phyloP scores from a whole-genome alignment of 2,797 vertebrate genomes.

The Myotis daubentonii region DNA sequence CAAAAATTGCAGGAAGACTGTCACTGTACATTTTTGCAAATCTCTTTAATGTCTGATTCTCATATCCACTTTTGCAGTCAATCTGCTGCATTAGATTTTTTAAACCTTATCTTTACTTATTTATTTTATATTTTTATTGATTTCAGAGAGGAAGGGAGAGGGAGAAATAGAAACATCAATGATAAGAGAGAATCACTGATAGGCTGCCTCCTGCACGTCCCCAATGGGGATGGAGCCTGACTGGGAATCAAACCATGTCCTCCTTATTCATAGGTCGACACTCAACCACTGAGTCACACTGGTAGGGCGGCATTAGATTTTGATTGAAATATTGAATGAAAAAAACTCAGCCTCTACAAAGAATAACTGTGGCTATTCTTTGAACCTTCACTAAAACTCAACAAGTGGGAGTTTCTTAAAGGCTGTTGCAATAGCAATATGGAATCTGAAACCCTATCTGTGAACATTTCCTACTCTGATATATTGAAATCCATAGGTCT shows the following conservation, averaged over 20 bases:
- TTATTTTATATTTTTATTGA: background rate
- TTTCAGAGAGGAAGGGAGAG: too few relatives aligned
- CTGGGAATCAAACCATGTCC: too few relatives aligned
- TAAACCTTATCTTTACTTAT: too few relatives aligned
- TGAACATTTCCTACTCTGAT: background rate
- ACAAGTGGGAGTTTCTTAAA: constrained; percentile 4
- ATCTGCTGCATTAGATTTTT: background rate
- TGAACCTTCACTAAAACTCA: constrained; percentile 16
- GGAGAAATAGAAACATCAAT: too few relatives aligned
- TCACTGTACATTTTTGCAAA: background rate
- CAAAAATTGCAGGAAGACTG: background rate
- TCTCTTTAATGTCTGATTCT: constrained; percentile 29
- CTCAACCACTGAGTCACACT: too few relatives aligned
- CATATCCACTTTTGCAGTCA: background rate
- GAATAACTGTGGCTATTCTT: background rate
- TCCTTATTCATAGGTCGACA: too few relatives aligned
- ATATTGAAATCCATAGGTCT: background rate
- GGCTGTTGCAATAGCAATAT: background rate
- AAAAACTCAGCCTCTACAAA: background rate
- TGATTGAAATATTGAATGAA: background rate
- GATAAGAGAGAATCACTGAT: too few relatives aligned
- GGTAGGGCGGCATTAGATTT: background rate
- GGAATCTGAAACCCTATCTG: constrained; percentile 18
- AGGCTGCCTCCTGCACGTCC: too few relatives aligned
- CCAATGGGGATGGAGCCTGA: too few relatives aligned